Evolutionary conservation across 1,140 invertebrate genomes (phyloP).

Genomic region (Brachionus sp.): DNA sequence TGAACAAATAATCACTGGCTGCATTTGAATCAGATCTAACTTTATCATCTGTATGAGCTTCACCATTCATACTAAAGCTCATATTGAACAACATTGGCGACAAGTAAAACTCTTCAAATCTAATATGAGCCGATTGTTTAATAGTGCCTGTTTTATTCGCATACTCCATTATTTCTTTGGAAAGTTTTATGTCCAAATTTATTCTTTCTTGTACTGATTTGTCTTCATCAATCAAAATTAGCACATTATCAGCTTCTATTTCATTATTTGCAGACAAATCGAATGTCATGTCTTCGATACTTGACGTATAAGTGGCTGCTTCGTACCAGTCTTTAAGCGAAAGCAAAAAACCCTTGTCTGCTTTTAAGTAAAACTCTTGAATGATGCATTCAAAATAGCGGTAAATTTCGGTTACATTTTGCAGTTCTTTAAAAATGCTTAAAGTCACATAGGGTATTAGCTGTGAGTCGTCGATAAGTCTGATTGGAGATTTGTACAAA

Average conservation of each 20-base stretch:
- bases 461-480: constrained; percentile 58
- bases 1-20: constrained; percentile 57
- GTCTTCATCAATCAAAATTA: constrained; percentile 31
- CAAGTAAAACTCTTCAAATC: constrained; percentile 27
- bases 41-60: constrained; percentile 53
- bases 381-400: constrained; percentile 68
- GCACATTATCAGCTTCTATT: background rate
- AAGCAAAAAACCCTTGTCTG: constrained; percentile 71
- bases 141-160: background rate
- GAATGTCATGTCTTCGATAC: constrained; percentile 48
- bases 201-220: background rate
- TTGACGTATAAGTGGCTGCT: background rate
- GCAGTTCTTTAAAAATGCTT: constrained; percentile 60
- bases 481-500: constrained; percentile 65
- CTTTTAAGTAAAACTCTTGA: constrained; percentile 70
- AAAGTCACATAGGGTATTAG: constrained; percentile 70
- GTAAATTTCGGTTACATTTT: constrained; percentile 62
- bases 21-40: constrained; percentile 51
- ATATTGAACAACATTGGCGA: constrained; percentile 55
- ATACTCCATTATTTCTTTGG: constrained; percentile 42
- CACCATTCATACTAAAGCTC: constrained; percentile 68
- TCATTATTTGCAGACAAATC: constrained; percentile 64
- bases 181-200: background rate
- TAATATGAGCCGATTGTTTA: constrained; percentile 36
- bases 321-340: constrained; percentile 65